These are phyloP conservation scores for Phalanger gymnotis DNA, from an alignment of 2,797 vertebrate genomes.

Conservation along the genomic window DNA sequence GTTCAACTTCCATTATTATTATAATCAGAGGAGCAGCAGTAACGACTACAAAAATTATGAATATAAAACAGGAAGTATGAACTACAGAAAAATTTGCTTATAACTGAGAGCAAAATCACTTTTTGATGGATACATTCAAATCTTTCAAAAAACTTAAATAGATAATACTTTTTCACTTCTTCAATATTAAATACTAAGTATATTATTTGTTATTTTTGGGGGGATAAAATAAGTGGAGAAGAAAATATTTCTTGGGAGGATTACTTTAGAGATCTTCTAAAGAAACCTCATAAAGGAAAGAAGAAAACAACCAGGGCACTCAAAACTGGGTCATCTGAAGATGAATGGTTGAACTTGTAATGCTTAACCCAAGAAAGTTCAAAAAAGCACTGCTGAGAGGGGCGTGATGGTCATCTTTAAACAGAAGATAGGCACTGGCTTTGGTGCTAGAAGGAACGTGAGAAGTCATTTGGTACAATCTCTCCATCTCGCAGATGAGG, in stretches of 20 bases:
- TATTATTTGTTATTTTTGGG: constrained; percentile 11
- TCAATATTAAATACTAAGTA: not conserved
- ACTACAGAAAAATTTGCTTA: not conserved
- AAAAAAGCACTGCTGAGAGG: not conserved
- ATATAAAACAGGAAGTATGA: not conserved
- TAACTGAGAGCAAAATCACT: constrained; percentile 2
- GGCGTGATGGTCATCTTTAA: not conserved
- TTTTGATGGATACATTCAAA: not conserved
- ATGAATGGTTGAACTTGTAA: not conserved
- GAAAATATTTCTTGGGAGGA: not conserved
- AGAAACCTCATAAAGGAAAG: not conserved
- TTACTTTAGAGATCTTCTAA: not conserved
- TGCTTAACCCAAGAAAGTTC: not conserved
- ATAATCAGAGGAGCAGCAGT: not conserved
- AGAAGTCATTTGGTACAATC: not conserved
- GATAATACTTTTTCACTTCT: not conserved
- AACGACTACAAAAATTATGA: not conserved
- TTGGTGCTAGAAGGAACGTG: not conserved
- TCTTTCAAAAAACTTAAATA: not conserved
- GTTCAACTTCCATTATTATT: constrained; percentile 5
- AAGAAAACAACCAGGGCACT: not conserved
- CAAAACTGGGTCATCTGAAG: not conserved
- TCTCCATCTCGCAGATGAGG: not conserved
- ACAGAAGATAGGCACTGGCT: not conserved
- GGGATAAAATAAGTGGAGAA: constrained; percentile 10